These are phyloP conservation scores for Gymnocephalus cernua DNA, from an alignment of 2,113 vertebrate genomes.

Conservation along the genomic window DNA sequence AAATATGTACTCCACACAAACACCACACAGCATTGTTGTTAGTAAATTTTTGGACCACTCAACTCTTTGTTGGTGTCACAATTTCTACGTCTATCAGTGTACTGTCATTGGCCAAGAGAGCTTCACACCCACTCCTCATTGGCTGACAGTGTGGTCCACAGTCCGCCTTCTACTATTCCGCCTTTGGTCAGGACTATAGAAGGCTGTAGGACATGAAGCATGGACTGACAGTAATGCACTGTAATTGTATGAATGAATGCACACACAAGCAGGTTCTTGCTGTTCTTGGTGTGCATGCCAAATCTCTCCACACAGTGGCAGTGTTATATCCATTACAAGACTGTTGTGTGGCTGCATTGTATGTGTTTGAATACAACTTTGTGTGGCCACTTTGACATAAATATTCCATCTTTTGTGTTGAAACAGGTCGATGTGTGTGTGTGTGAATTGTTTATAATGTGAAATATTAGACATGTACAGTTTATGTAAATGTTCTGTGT, in stretches of 20 bases:
- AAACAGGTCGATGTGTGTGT: slow-evolving; percentile 22
- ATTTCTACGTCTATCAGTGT: slow-evolving; percentile 18
- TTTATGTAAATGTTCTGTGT: slow-evolving; percentile 2
- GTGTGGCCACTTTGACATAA: background rate
- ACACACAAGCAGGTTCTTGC: slow-evolving; percentile 29
- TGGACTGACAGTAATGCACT: slow-evolving; percentile 42
- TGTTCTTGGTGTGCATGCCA: slow-evolving; percentile 61
- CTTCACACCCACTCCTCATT: slow-evolving; percentile 53
- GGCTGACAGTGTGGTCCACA: slow-evolving; percentile 49
- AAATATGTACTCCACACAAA: slow-evolving; percentile 17
- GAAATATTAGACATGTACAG: background rate
- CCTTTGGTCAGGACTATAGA: slow-evolving; percentile 68
- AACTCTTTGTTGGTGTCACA: slow-evolving; percentile 12
- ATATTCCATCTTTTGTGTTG: slow-evolving; percentile 11
- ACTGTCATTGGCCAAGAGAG: slow-evolving; percentile 26
- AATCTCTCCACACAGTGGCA: slow-evolving; percentile 68
- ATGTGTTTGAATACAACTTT: slow-evolving; percentile 5
- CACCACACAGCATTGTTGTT: slow-evolving; percentile 76
- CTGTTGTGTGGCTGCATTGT: slow-evolving; percentile 29
- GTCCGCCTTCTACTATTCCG: slow-evolving; percentile 64
- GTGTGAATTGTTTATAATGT: slow-evolving; percentile 12
- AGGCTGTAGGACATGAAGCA: slow-evolving; percentile 69
- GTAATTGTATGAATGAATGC: slow-evolving; percentile 28
- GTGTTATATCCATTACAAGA: slow-evolving; percentile 37
- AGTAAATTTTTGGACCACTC: slow-evolving; percentile 75